Evolutionary conservation across 35 echinoderm and acorn worm genomes (phyloP).

Genomic region (Nesometra sesokonis): DNA sequence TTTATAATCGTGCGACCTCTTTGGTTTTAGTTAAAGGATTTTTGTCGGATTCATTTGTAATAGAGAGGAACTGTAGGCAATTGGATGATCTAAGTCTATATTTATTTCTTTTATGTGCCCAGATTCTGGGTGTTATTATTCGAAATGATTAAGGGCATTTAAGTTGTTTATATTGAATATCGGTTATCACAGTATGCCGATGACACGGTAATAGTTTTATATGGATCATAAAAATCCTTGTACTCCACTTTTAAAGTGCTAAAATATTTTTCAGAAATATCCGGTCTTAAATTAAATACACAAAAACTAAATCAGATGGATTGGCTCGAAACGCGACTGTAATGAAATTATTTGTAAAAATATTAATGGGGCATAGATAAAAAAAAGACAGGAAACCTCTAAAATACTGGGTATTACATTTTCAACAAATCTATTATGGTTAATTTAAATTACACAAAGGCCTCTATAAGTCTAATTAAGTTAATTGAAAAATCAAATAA

Average conservation of each 20-base stretch:
- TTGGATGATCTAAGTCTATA: not conserved
- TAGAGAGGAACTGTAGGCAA: slow-evolving; percentile 7
- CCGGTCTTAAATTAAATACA: not conserved
- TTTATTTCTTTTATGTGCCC: slow-evolving; percentile 2
- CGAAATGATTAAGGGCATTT: not conserved
- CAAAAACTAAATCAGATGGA: not conserved
- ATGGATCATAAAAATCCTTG: not conserved
- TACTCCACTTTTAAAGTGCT: not conserved
- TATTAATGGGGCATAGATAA: too few species aligned
- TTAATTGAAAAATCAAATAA: too few species aligned
- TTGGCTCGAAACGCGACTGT: not conserved
- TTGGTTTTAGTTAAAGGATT: slow-evolving; percentile 10
- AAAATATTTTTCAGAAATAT: not conserved
- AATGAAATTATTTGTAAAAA: not conserved
- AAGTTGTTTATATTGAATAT: not conserved
- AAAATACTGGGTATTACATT: too few species aligned
- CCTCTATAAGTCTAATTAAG: too few species aligned
- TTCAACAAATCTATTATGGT: too few species aligned
- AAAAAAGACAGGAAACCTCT: too few species aligned
- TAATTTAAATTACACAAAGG: too few species aligned
- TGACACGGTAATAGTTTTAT: not conserved
- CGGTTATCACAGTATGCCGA: slow-evolving; percentile 14
- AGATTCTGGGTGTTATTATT: not conserved
- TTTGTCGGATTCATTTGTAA: not conserved
- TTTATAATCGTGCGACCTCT: not conserved